These are phyloP conservation scores for Stomatorhinus walkeri DNA, from an alignment of 2,797 vertebrate species.

Conservation along the genomic window DNA sequence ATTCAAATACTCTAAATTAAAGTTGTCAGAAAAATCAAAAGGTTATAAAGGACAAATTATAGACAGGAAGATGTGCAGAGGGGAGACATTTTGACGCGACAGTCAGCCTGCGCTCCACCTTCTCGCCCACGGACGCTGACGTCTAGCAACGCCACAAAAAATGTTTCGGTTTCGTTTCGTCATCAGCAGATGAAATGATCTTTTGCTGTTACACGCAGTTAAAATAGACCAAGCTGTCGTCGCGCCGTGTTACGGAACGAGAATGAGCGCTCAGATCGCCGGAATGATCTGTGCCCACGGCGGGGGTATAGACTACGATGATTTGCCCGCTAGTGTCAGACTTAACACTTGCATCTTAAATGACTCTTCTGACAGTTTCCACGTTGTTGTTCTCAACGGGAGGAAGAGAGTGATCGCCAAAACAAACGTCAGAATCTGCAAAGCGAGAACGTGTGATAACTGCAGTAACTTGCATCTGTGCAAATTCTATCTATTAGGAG, in stretches of 20 bases:
- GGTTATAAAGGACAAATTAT: background rate
- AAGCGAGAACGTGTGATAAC: slow-evolving; percentile 32
- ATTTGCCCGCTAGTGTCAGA: slow-evolving; percentile 3
- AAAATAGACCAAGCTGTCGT: too few relatives aligned
- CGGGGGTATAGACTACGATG: slow-evolving; percentile 35
- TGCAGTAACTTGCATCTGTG: slow-evolving; percentile 55
- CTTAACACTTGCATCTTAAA: background rate
- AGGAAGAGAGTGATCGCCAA: slow-evolving; percentile 45
- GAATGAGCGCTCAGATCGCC: slow-evolving; percentile 30
- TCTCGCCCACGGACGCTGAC: background rate
- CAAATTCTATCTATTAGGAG: slow-evolving; percentile 45
- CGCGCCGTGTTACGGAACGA: background rate
- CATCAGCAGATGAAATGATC: background rate
- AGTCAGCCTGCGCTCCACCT: background rate
- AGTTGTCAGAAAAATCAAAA: background rate
- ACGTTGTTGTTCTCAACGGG: background rate
- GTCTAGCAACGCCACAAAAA: background rate
- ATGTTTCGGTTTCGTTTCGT: slow-evolving; percentile 58
- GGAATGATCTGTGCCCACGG: slow-evolving; percentile 43
- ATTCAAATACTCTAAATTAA: background rate
- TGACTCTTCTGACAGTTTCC: slow-evolving; percentile 9
- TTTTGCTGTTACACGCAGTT: background rate
- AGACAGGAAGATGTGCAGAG: background rate
- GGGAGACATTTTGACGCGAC: background rate
- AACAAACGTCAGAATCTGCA: slow-evolving; percentile 46